Evolutionary conservation across 2,797 vertebrate species (phyloP), one percentile per base, ranked within the genome.

Genomic region (Scleropages formosus): DNA sequence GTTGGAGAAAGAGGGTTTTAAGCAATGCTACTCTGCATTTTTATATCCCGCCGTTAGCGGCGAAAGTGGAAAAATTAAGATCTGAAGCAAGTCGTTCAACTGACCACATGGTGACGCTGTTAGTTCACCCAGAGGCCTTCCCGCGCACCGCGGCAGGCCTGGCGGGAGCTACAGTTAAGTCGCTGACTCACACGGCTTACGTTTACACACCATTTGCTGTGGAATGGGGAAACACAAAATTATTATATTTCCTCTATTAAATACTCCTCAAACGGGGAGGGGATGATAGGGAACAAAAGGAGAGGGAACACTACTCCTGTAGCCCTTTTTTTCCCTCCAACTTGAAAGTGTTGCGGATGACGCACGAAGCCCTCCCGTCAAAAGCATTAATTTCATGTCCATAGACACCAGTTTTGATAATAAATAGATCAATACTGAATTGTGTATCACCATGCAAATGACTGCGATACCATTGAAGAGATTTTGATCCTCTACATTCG

Each of bases 91-190:
- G 53, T 56, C 58, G 22, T 44, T 11, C 3, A 15, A 46, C 46
- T 13, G 60, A 68, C 79, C 80, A 84, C 83, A 82, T 81, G 85
- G 77, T 83, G 85, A 82, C 83, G 82, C 77, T 86, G 76, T 76
- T 79, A 80, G 72, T 56, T 79, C 81, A 72, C 67, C 63, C 49
- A 24, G 59, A 72, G 65, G 58, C 72, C 61, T 46, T 26, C 24
- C 58, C n/a, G 46, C 51, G 51, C 51, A 22, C 31, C 24, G 22
- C 26, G 46, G 22, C 16, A 31, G 72, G 75, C 22, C 73, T 39
- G 20, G 22, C 39, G 27, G 47, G 74, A 64, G n/a, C 75, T 75
- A 72, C 68, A 64, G 79, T 60, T 72, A 75, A 75, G 80, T 78
- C 73, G 64, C 62, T 60, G 73, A 78, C 74, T 77, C 80, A 82